A percentile compares a stretch with the other conserved stretches of the same genome.
phyloP scores from a whole-genome alignment of 2,113 vertebrate species.

The Eolophus roseicapilla region DNA sequence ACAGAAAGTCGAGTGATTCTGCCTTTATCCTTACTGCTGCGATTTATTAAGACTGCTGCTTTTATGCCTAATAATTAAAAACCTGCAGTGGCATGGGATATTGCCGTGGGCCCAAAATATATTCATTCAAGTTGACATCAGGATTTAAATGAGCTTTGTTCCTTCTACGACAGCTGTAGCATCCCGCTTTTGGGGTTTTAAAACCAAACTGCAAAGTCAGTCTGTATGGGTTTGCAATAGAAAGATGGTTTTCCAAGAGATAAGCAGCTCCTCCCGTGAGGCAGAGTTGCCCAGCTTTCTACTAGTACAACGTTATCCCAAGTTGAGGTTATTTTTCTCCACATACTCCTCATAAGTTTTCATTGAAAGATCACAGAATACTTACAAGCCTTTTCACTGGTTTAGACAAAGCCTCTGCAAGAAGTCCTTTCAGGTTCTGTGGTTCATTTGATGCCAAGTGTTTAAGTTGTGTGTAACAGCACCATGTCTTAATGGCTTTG shows the following conservation, averaged over 20 bases:
- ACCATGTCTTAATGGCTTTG: neutral
- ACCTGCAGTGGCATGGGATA: neutral
- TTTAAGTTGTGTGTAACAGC: neutral
- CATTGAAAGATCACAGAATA: neutral
- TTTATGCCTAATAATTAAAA: constrained; percentile 50
- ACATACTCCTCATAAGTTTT: neutral
- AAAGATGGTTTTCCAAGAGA: neutral
- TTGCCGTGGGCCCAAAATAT: neutral
- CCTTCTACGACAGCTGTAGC: neutral
- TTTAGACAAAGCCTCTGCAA: neutral
- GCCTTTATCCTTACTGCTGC: neutral
- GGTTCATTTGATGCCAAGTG: neutral
- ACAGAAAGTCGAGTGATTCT: neutral
- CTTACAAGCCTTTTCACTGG: neutral
- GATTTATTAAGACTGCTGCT: constrained; percentile 32
- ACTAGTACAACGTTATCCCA: neutral
- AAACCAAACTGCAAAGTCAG: neutral
- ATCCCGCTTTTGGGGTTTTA: neutral
- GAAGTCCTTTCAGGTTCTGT: neutral
- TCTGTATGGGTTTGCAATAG: neutral
- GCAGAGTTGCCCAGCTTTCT: neutral
- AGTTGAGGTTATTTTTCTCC: neutral
- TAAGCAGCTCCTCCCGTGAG: neutral
- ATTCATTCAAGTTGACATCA: constrained; percentile 2
- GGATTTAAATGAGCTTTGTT: neutral